Evolutionary conservation across 2,113 vertebrate genomes (phyloP).

Genomic region (Dasyurus viverrinus): DNA sequence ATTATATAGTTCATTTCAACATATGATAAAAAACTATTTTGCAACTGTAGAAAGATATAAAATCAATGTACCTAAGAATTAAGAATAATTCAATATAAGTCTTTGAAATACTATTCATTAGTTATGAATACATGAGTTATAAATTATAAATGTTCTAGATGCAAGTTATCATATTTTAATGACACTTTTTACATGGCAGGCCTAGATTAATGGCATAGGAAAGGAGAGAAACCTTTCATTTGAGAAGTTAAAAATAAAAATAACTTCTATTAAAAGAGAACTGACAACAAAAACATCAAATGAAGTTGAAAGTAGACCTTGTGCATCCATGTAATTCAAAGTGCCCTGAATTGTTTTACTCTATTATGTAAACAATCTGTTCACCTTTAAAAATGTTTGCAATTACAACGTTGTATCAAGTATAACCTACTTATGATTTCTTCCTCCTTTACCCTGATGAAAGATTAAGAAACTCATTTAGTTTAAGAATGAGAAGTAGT

Average conservation of each 20-base stretch:
- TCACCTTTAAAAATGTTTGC: conserved; percentile 32
- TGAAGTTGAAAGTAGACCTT: neutral
- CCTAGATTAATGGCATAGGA: neutral
- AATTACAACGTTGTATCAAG: conserved; percentile 33
- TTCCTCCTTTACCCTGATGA: conserved; percentile 15
- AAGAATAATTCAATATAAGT: conserved; percentile 43
- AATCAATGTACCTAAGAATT: conserved; percentile 13
- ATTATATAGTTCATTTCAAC: conserved; percentile 17
- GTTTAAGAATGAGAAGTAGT: neutral
- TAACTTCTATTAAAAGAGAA: conserved; percentile 48
- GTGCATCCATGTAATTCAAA: conserved; percentile 31
- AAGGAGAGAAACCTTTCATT: conserved; percentile 8
- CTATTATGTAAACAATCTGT: conserved; percentile 17
- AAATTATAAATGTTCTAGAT: conserved; percentile 2
- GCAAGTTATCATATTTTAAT: conserved; percentile 43
- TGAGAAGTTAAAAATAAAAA: conserved; percentile 15
- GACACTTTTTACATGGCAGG: neutral
- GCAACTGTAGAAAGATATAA: neutral
- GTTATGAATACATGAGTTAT: conserved; percentile 18
- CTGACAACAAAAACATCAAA: conserved; percentile 31
- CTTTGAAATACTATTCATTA: conserved; percentile 25
- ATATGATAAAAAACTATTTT: conserved; percentile 18
- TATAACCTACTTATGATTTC: neutral
- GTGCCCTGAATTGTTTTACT: conserved; percentile 9
- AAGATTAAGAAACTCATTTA: conserved; percentile 16